Base-by-base conservation (phyloP, 2,797 vertebrate species). In the Semaprochilodus insignis region DNA sequence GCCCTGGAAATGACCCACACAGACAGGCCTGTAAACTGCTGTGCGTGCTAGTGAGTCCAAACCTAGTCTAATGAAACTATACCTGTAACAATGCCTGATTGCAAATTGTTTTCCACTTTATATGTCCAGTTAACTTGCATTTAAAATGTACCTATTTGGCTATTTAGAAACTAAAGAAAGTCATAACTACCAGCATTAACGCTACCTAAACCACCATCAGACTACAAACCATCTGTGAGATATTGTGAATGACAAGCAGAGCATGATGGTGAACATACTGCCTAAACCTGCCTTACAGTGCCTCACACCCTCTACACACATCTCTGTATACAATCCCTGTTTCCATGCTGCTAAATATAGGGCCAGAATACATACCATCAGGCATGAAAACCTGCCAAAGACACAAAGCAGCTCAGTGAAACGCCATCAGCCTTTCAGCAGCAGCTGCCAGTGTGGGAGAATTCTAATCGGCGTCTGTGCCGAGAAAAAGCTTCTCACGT, bases 281-380 rank as follows among this genome's bases (percentile, higher is more conserved):
- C 67, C 52, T 74, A 67, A 69, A 73, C 23, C 60, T 6, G n/a
- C 23, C 19, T 48, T 31, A 36, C 55, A 19, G 21, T 17, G 11
- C 25, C 55, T 59, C 23, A 34, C 54, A n/a, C 72, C 25, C 34
- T 59, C 63, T 70, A 25, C 44, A 27, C 52, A 21, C 71, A 77
- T 77, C 69, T 66, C 52, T 23, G 57, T 40, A 57, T 11, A 34
- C 65, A 57, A 77, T 69, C 23, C 34, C 52, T 23, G n/a, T 74
- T 31, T 76, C 70, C 75, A 44, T 66, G 60, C 78, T 67, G 52
- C 78, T 81, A 85, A 83, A 85, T 81, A 81, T 60, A 74, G 66
- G 51, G 3, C 16, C n/a, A 77, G 71, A 78, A 75, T 77, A 34
- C 8, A 69, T 74, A 81, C 63, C 77, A 83, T 59, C n/a, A 36